These are phyloP conservation scores for Daphoenositta chrysoptera DNA, from an alignment of 2,113 vertebrate species.

Conservation along the genomic window DNA sequence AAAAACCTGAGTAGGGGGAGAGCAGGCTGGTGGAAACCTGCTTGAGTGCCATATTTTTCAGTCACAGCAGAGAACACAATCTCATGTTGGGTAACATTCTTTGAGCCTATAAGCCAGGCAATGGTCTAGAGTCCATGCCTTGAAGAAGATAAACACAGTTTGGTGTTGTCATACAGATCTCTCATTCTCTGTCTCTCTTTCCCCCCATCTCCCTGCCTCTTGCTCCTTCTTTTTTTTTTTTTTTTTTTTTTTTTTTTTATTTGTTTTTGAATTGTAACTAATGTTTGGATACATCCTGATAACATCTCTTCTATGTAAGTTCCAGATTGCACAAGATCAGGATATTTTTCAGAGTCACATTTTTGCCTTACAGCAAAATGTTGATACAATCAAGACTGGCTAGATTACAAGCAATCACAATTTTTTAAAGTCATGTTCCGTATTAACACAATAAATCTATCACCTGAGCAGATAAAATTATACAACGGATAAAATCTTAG, in stretches of 20 bases:
- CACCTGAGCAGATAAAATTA: slow-evolving; percentile 56
- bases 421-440: slow-evolving; percentile 59
- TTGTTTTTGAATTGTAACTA: background rate
- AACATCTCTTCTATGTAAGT: slow-evolving; percentile 34
- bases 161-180: background rate
- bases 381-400: slow-evolving; percentile 64
- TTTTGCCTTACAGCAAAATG: slow-evolving; percentile 32
- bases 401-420: slow-evolving; percentile 59
- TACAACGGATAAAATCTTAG: slow-evolving; percentile 51
- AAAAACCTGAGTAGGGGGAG: background rate
- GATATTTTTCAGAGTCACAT: slow-evolving; percentile 57
- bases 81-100: background rate
- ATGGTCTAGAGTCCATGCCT: background rate
- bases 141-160: slow-evolving; percentile 2
- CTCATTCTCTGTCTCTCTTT: background rate
- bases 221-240: background rate
- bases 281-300: slow-evolving; percentile 36
- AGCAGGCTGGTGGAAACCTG: background rate
- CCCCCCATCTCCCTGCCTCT: no score
- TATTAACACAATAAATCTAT: slow-evolving; percentile 74
- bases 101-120: background rate
- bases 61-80: background rate
- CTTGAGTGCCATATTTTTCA: background rate
- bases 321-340: slow-evolving; percentile 37
- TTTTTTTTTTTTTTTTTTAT: background rate